Evolutionary conservation across 2,888 invertebrate genomes (phyloP).

Genomic region (Caenorhabditis drosophilae): DNA sequence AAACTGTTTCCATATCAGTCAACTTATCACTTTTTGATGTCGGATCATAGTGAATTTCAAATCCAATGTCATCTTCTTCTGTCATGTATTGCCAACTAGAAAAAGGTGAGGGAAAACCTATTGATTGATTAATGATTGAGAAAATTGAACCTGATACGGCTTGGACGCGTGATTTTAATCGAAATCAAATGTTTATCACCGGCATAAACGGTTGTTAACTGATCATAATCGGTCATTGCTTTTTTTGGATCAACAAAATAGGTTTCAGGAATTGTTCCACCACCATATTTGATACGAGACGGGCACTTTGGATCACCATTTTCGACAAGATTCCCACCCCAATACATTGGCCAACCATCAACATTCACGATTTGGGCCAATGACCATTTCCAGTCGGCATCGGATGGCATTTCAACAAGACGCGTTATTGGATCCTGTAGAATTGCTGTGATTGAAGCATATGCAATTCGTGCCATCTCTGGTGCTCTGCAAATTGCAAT

Average conservation of each 20-base stretch:
- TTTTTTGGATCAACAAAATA: conserved; percentile 62
- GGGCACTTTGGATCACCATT: conserved; percentile 64
- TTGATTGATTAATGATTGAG: not conserved
- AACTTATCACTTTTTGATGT: conserved; percentile 54
- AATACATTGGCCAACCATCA: conserved; percentile 67
- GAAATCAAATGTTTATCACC: conserved; percentile 68
- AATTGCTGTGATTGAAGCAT: conserved; percentile 66
- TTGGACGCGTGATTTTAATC: conserved; percentile 58
- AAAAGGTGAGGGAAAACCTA: not conserved
- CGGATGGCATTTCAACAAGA: conserved; percentile 67
- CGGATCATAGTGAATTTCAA: conserved; percentile 65
- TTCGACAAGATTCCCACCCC: conserved; percentile 65
- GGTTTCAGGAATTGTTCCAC: conserved; percentile 65
- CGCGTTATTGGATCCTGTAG: conserved; percentile 61
- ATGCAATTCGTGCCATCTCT: conserved; percentile 67
- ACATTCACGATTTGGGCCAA: conserved; percentile 64
- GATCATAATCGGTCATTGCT: conserved; percentile 66
- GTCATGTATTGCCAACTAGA: conserved; percentile 68
- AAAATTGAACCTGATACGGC: conserved; percentile 50
- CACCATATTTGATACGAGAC: conserved; percentile 53
- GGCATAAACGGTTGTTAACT: conserved; percentile 67
- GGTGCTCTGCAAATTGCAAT: conserved; percentile 55
- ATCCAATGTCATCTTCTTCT: conserved; percentile 68
- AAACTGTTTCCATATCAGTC: conserved; percentile 67
- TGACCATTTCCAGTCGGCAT: conserved; percentile 64